Base-by-base conservation (phyloP, 2,113 vertebrate genomes). In the Brachypteracias leptosomus region DNA sequence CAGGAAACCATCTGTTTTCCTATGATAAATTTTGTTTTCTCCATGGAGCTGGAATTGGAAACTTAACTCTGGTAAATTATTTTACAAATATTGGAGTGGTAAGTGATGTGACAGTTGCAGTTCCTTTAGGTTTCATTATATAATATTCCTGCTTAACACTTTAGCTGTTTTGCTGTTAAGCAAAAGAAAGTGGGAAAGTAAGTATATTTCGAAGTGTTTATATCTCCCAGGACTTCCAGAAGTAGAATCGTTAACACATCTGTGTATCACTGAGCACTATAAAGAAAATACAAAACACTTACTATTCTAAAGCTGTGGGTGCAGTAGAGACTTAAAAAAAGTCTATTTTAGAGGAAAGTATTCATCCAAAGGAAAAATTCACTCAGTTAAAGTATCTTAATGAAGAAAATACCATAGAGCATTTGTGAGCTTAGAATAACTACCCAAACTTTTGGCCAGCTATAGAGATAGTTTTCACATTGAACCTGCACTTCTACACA, bases 1-100 rank as follows among this genome's bases (percentile, higher is more conserved):
- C 73, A 86, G 76, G 62, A 96, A 95, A 76, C 65, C 82, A 92
- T 88, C 95, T 96, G 85, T 78, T 96, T 91, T 75, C 29, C 36
- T 90, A 31, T 28, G 88, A 95, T 94, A 97, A 90, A 97, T 52
- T n/a, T 84, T 1, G 0, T 94, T 96, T 96, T 86, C 79, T 71
- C 85, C 58, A 78, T 38, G 61, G 88, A 92, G 31, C 15, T 75
- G 35, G 52, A 90, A 88, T 9, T 78, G 80, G 72, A 93, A 94
- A 85, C 36, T 57, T 66, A 82, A 85, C 38, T 90, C 21, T 54
- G 25, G 20, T 61, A 61, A 84, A 88, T 96, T 92, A 77, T 66
- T 85, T 90, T 77, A 78, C 57, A 95, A 96, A 88, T 66, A 62
- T 16, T 58, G 46, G 47, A 78, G 70, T 20, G 77, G 57, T 81